A percentile compares a stretch with the other conserved stretches of the same genome.
phyloP scores from a whole-genome alignment of 2,113 vertebrate genomes.

The Nesogale talazaci region DNA sequence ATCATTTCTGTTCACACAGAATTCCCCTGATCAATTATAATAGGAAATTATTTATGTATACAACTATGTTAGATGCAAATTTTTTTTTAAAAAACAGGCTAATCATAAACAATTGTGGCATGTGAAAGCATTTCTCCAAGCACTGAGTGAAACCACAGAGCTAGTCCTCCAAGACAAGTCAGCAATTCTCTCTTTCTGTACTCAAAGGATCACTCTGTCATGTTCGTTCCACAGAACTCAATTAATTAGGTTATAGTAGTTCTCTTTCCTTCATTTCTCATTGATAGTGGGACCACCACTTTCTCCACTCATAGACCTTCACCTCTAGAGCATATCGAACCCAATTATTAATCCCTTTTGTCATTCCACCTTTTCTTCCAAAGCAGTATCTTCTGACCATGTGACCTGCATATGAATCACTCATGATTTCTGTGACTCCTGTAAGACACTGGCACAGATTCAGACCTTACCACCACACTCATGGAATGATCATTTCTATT shows the following conservation, averaged over 20 bases:
- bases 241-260: conserved; percentile 71
- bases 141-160: conserved; percentile 8
- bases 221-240: conserved; percentile 60
- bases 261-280: conserved; percentile 59
- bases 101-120: neutral
- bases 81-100: too few species aligned
- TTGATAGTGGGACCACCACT: conserved; percentile 56
- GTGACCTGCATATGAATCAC: conserved; percentile 62
- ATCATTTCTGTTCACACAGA: neutral
- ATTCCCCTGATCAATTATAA: conserved; percentile 9
- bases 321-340: conserved; percentile 69
- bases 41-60: conserved; percentile 23
- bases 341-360: conserved; percentile 71
- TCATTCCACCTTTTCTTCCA: conserved; percentile 61
- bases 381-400: conserved; percentile 46
- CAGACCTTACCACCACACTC: neutral
- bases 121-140: conserved; percentile 18
- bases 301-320: conserved; percentile 52
- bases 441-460: conserved; percentile 34
- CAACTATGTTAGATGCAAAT: too few species aligned
- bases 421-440: conserved; percentile 52
- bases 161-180: conserved; percentile 2
- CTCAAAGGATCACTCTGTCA: conserved; percentile 71
- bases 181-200: conserved; percentile 53
- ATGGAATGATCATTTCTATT: conserved; percentile 29